Percentiles rank a stretch among this genome's conserved stretches.
Conservation (phyloP, 2,113 vertebrate species). For the Edolisoma coerulescens region DNA sequence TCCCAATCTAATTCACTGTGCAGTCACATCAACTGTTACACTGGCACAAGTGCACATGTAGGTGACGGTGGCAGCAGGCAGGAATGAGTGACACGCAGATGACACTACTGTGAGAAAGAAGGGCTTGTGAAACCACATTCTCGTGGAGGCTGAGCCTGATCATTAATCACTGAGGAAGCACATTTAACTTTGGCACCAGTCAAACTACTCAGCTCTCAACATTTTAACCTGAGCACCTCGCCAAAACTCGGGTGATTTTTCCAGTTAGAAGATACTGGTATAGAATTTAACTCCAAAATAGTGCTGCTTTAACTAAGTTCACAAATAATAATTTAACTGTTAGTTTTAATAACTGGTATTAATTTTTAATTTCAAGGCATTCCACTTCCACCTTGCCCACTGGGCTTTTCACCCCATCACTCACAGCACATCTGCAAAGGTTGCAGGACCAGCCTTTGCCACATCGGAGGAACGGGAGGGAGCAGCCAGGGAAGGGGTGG, state of each 20-base stretch:
- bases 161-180: neutral
- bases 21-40: neutral
- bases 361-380: neutral
- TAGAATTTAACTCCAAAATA: neutral
- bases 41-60: neutral
- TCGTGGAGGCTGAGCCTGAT: neutral
- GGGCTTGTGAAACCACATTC: neutral
- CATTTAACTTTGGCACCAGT: neutral
- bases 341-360: neutral
- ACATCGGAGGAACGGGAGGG: accelerated
- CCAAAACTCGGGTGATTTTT: neutral
- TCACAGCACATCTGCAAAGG: neutral
- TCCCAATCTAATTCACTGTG: neutral
- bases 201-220: neutral
- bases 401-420: neutral
- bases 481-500: neutral
- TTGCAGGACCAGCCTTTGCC: neutral
- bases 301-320: neutral
- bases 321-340: neutral
- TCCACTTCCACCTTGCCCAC: neutral
- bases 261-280: neutral
- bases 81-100: neutral
- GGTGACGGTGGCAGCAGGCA: neutral
- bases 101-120: neutral
- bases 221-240: neutral